Base-by-base conservation (phyloP, 2,797 vertebrate genomes). In the Phaenicophaeus curvirostris region DNA sequence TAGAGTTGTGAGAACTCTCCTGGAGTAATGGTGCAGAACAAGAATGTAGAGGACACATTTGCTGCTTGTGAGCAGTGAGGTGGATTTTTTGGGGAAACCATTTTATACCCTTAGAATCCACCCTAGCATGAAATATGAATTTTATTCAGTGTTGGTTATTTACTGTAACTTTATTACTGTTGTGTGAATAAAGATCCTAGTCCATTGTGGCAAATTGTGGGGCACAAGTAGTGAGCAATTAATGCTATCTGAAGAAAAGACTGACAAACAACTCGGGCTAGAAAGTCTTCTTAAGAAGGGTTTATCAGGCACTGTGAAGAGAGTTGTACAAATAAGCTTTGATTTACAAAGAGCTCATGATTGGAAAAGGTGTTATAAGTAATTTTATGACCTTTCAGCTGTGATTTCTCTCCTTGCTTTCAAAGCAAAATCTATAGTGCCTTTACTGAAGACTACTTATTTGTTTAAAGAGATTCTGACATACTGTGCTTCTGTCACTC, bases 121-220 rank as follows among this genome's bases (percentile, higher is more conserved):
- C 0, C 0, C 30, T 50, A 58, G 27, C 19, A 35, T 58, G 37
- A 84, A 81, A 62, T 66, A 31, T 0, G 1, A 20, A 42, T 82
- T 85, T 89, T 53, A 33, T 31, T 28, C 46, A 35, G 31, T 39
- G 57, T 58, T n/a, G 84, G 44, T 62, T 69, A 18, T 58, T 83
- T 21, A 8, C 31, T 77, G 23, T 72, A 30, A 55, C 62, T 89
- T 83, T 84, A 42, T 33, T 77, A 58, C 14, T 77, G 6, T 58
- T 8, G 42, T 76, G 12, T 46, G 37, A 46, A 37, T 59, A 83
- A 72, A 55, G 11, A 57, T 61, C 84, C 33, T 55, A 57, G 23
- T 79, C 23, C 39, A 1, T 10, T 87, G 71, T 31, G 31, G 23
- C 15, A 80, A 54, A 61, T 27, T 42, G 23, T n/a, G 31, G n/a